phyloP scores from a whole-genome alignment of 1,140 invertebrate species.

The Druon quercuslanigerum region DNA sequence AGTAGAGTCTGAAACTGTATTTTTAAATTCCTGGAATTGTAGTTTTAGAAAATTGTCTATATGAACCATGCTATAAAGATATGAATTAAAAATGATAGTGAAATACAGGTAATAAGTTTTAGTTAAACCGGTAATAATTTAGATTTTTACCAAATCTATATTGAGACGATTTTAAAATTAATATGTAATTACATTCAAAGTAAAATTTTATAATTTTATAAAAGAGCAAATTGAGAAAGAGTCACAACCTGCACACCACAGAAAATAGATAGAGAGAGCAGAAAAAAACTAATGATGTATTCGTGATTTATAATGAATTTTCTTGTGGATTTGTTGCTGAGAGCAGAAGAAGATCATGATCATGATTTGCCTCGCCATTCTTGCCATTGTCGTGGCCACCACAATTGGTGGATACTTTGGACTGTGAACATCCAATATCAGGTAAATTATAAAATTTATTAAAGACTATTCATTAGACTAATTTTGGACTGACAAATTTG shows the following conservation, averaged over 20 bases:
- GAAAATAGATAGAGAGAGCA: constrained; percentile 44
- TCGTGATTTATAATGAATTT: constrained; percentile 34
- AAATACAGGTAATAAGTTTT: too few species aligned
- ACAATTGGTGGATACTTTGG: constrained; percentile 84
- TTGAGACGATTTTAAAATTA: too few species aligned
- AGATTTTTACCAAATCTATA: too few species aligned
- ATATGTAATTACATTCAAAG: too few species aligned
- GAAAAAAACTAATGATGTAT: constrained; percentile 47
- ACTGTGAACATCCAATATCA: constrained; percentile 67
- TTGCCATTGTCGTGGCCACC: constrained; percentile 88
- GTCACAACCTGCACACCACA: constrained; percentile 30
- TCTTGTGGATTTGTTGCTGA: constrained; percentile 73
- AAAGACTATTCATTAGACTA: background rate
- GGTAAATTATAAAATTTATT: constrained; percentile 54
- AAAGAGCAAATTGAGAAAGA: constrained; percentile 16
- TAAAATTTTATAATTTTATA: too few species aligned
- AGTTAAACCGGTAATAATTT: too few species aligned
- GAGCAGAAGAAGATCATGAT: constrained; percentile 99
- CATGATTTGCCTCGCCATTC: constrained; percentile 94
- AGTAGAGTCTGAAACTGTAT: too few species aligned
- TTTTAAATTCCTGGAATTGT: too few species aligned
- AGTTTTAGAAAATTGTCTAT: too few species aligned
- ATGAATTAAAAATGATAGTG: too few species aligned
- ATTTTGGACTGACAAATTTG: background rate
- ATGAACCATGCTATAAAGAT: too few species aligned